Base-by-base conservation (phyloP, 2,888 invertebrate species). In the Drosophila diplacantha region DNA sequence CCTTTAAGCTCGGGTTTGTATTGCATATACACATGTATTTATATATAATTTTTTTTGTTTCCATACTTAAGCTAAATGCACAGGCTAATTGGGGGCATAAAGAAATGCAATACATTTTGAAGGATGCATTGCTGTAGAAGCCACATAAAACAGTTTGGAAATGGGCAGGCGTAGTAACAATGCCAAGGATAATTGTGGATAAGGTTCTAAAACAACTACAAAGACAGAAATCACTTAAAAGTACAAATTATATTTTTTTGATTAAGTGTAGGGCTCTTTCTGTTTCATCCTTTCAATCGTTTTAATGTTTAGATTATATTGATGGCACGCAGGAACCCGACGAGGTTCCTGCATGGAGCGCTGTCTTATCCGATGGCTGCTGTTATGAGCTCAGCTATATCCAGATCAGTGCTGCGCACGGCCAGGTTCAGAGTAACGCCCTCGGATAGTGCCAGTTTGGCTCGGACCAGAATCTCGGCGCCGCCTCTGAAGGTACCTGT, bases 341-440 rank as follows among this genome's bases (percentile, higher is more conserved):
- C 32, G 2, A 83, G 73, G 44, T 73, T 71, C 59, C 66, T 83
- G 76, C 80, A 80, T 68, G 81, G 69, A 53, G 61, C 79, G 55
- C 51, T 69, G 49, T 76, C 66, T 83, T 93, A 96, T 86, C 95
- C 96, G 73, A 97, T 93, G 31, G 96, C 93, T 22, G 95, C 93
- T 52, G 95, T 92, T 54, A 98, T 92, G 12, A 98, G 90, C 85
- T 97, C 96, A 0, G 96, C 95, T 0, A 98, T 93, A 72, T 94
- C 93, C 51, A 94, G 92, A 87, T 96, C 93, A 14, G 94, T 93
- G 22, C 96, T 95, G 43, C 97, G 90, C 0, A 98, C 95, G 0
- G 96, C 94, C 54, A 99, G 89, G 86, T 97, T 95, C 95, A 99
- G 96, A 4, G 97, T 97, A 0, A 98, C 95, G n/a, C 94, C 94